phyloP scores from a whole-genome alignment of 1,140 invertebrate species.

The Cyrtorhinus lividipennis region DNA sequence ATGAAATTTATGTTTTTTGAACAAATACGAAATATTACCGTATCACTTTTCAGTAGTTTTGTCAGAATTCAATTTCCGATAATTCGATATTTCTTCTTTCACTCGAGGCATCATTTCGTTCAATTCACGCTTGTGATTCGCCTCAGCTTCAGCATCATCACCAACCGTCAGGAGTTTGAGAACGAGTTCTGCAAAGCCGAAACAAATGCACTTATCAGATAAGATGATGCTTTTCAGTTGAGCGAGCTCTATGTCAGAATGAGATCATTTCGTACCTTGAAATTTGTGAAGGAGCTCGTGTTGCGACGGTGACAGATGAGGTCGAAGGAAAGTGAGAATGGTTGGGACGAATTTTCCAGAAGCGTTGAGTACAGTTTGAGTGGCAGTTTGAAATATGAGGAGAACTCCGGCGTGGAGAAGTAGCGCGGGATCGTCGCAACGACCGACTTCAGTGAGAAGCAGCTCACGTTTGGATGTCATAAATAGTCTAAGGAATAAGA shows the following conservation, averaged over 20 bases:
- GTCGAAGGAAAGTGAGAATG: slow-evolving; percentile 56
- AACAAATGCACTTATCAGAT: slow-evolving; percentile 18
- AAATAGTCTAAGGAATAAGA: slow-evolving; percentile 35
- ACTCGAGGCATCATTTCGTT: slow-evolving; percentile 11
- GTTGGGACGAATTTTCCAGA: slow-evolving; percentile 79
- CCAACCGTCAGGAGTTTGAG: slow-evolving; percentile 41
- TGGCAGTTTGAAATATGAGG: slow-evolving; percentile 65
- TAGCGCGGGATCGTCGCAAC: slow-evolving; percentile 60
- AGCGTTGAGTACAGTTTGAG: slow-evolving; percentile 70
- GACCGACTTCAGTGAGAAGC: slow-evolving; percentile 59
- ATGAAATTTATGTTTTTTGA: no score
- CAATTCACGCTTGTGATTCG: not conserved
- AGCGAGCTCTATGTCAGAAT: slow-evolving; percentile 6
- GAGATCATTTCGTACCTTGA: slow-evolving; percentile 46
- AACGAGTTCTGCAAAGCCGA: slow-evolving; percentile 41
- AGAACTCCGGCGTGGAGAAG: slow-evolving; percentile 66
- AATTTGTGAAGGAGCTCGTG: slow-evolving; percentile 46
- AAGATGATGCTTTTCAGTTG: not conserved
- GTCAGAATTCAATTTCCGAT: not conserved
- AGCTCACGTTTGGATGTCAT: slow-evolving; percentile 63
- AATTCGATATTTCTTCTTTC: slow-evolving; percentile 8
- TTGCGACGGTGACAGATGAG: slow-evolving; percentile 46
- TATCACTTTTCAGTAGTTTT: not conserved
- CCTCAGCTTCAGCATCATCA: slow-evolving; percentile 28
- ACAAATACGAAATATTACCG: no score